Evolutionary conservation across 2,888 invertebrate species (phyloP).

Genomic region (Exocentrus adspersus): DNA sequence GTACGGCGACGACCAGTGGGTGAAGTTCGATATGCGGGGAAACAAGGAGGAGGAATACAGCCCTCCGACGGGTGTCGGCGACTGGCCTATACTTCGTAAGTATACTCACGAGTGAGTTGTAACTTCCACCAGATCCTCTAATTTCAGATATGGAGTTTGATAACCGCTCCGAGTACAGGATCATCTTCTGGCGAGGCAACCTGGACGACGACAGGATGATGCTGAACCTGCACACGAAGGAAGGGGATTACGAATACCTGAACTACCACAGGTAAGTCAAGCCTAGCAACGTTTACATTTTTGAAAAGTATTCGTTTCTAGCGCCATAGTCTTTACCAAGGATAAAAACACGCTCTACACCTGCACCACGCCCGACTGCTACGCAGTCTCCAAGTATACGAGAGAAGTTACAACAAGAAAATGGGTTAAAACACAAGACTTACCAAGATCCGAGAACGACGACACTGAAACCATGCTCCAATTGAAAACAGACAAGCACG

Average conservation of each 20-base stretch:
- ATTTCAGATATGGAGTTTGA: conserved; percentile 77
- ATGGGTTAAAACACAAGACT: conserved; percentile 72
- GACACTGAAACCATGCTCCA: conserved; percentile 81
- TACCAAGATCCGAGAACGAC: conserved; percentile 76
- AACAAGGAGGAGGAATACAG: conserved; percentile 72
- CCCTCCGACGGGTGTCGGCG: conserved; percentile 68
- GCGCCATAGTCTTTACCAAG: conserved; percentile 77
- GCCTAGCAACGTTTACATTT: background rate
- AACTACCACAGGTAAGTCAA: conserved; percentile 45
- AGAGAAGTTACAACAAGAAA: conserved; percentile 63
- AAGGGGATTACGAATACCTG: conserved; percentile 44
- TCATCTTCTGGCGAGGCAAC: conserved; percentile 84
- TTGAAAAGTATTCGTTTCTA: conserved; percentile 52
- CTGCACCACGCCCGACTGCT: conserved; percentile 74
- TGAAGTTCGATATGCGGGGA: conserved; percentile 81
- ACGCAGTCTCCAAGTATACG: conserved; percentile 65
- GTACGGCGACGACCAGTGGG: conserved; percentile 81
- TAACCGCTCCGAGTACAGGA: conserved; percentile 73
- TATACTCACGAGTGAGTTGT: background rate
- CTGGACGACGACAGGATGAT: conserved; percentile 80
- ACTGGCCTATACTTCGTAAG: conserved; percentile 79
- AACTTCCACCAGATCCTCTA: too few species aligned
- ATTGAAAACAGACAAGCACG: conserved; percentile 83
- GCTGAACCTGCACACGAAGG: conserved; percentile 37
- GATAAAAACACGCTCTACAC: conserved; percentile 74